These are phyloP conservation scores for Frieseomelitta varia DNA, from an alignment of 1,140 invertebrate species.

Conservation along the genomic window DNA sequence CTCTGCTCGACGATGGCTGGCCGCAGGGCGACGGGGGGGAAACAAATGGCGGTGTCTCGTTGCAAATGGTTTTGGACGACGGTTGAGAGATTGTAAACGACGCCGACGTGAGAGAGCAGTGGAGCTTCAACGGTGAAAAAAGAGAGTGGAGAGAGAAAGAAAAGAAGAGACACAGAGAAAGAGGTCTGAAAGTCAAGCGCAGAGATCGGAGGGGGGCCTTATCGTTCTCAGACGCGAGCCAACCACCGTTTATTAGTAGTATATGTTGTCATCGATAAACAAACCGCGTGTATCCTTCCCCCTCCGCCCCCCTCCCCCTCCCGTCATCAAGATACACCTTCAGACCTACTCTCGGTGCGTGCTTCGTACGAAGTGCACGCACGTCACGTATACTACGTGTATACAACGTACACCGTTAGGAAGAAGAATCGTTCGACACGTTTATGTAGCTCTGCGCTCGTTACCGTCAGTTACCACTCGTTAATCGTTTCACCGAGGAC, in stretches of 20 bases:
- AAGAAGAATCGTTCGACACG: constrained; percentile 51
- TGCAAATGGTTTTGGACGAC: neutral
- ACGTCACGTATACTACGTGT: constrained; percentile 57
- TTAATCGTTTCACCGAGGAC: constrained; percentile 10
- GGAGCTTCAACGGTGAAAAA: too few relatives aligned
- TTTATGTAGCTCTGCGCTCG: constrained; percentile 45
- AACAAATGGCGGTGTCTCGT: neutral
- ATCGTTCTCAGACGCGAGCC: constrained; percentile 13
- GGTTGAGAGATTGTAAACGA: neutral
- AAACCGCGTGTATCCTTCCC: neutral
- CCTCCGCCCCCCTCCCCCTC: too few relatives aligned
- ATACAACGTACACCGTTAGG: constrained; percentile 71
- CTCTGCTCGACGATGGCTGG: neutral
- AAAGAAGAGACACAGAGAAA: neutral
- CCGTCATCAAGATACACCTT: constrained; percentile 20
- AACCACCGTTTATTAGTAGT: constrained; percentile 46
- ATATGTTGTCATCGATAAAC: constrained; percentile 40
- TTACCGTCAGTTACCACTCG: constrained; percentile 35
- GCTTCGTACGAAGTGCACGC: constrained; percentile 44
- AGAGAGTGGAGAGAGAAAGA: neutral
- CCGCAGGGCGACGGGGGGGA: constrained; percentile 22
- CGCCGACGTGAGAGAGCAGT: neutral
- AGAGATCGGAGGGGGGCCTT: neutral
- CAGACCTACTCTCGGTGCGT: constrained; percentile 38
- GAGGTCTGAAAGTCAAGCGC: neutral